Evolutionary conservation across 2,888 invertebrate genomes (phyloP), one percentile per base, ranked within the genome.

Genomic region (Laothoe populi): DNA sequence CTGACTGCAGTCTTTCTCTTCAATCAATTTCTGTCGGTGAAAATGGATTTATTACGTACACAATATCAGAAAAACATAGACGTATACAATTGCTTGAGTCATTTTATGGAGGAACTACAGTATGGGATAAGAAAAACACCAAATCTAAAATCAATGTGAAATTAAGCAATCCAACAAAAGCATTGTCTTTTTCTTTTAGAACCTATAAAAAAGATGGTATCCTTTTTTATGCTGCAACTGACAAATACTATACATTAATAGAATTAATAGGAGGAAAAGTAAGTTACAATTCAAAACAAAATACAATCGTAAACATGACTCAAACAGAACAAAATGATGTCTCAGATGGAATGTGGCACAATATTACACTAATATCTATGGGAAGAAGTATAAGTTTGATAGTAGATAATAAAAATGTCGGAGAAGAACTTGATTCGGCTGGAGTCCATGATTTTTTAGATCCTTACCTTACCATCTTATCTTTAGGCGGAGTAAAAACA

Each of bases 391-490:
- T 98, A 40, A 94, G 95, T 64, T 81, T 98, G 21, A 86, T 96
- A 45, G 89, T 98, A 2, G 97, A 98, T 80, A 94, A 94, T 23
- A 87, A 87, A 35, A 93, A 95, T 67, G 94, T 96, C 0, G 98
- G 97, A 0, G 98, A 98, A 78, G 98, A 98, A 82, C 90, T 98
- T 4, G 98, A 98, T 78, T 94, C 96, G 0, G 96, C 96, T 13
- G 96, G 97, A 2, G 96, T 98, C 0, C 98, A 98, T 80, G 97
- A 98, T 81, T 98, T 98, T 80, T 93, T 98, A 40, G 98, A 98
- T 85, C 97, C 98, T 0, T 98, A 98, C 79, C 89, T 99, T 59
- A 96, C 96, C 0, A 94, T 95, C 4, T 86, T 99, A 61, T 95
- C 96, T 2, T 86, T 99, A 45, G 98, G 98, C 45, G 97, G 97